phyloP scores from a whole-genome alignment of 2,113 vertebrate genomes.

The Hippocampus abdominalis region DNA sequence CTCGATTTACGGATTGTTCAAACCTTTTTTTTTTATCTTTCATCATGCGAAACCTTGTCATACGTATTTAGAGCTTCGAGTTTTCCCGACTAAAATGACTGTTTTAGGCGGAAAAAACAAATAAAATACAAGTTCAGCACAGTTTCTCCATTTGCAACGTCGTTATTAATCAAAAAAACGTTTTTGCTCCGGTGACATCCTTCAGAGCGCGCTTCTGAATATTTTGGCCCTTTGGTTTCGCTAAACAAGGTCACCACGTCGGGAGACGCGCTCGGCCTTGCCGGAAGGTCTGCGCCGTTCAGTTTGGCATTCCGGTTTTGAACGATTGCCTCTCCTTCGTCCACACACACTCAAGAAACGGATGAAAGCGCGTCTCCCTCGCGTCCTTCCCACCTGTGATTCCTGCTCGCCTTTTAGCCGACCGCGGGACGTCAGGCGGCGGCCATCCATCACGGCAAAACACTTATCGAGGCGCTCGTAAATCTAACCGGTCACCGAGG shows the following conservation, averaged over 20 bases:
- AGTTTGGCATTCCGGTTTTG: not conserved
- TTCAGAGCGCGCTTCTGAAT: not conserved
- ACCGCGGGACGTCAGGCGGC: conserved; percentile 43
- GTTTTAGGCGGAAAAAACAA: too few species aligned
- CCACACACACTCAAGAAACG: not conserved
- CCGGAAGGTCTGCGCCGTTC: not conserved
- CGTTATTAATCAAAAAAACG: too few species aligned
- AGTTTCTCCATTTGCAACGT: too few species aligned
- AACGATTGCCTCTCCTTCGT: not conserved
- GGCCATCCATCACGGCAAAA: conserved; percentile 51
- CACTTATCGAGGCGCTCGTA: conserved; percentile 40
- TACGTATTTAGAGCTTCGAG: too few species aligned
- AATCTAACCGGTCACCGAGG: conserved; percentile 40
- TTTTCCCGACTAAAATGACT: too few species aligned
- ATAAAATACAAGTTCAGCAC: too few species aligned
- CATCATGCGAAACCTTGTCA: too few species aligned
- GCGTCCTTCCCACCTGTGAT: conserved; percentile 47
- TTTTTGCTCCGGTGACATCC: too few species aligned
- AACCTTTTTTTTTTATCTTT: too few species aligned
- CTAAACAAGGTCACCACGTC: not conserved
- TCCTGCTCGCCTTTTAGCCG: conserved; percentile 40
- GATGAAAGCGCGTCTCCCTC: conserved; percentile 30
- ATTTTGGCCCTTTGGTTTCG: not conserved
- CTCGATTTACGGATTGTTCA: too few species aligned
- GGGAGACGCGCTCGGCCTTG: not conserved